These are phyloP conservation scores for Neoaliturus tenellus DNA, from an alignment of 2,888 invertebrate genomes.

Conservation along the genomic window DNA sequence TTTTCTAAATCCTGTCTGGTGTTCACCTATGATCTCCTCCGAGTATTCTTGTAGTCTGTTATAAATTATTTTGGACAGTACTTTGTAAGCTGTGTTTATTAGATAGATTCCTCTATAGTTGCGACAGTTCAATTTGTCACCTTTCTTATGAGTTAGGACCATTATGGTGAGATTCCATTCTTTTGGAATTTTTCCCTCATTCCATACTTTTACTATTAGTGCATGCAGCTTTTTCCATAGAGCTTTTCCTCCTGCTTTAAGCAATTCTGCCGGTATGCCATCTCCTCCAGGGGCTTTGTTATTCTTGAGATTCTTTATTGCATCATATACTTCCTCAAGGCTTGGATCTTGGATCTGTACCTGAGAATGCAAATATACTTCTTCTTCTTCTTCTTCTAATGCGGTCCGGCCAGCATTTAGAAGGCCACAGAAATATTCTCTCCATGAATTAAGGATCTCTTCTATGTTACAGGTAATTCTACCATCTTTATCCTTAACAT, in stretches of 20 bases:
- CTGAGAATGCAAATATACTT: slow-evolving; percentile 7
- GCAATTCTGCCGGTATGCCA: slow-evolving; percentile 52
- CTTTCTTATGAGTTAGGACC: not conserved
- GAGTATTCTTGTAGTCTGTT: slow-evolving; percentile 14
- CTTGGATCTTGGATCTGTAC: slow-evolving; percentile 28
- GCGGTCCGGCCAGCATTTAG: slow-evolving; percentile 1
- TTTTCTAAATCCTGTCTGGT: not conserved
- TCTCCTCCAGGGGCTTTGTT: slow-evolving; percentile 55
- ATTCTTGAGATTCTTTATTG: slow-evolving; percentile 42
- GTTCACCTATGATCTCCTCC: slow-evolving; percentile 17
- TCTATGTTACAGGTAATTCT: slow-evolving; percentile 8
- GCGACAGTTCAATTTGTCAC: not conserved
- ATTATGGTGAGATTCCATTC: slow-evolving; percentile 48
- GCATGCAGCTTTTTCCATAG: slow-evolving; percentile 41
- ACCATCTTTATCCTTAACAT: not conserved
- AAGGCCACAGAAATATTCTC: not conserved
- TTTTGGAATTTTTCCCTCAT: slow-evolving; percentile 50
- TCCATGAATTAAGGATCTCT: not conserved
- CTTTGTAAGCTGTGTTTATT: slow-evolving; percentile 14
- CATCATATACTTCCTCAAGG: not conserved
- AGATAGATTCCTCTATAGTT: not conserved
- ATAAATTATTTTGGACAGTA: not conserved
- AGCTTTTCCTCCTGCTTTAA: slow-evolving; percentile 45
- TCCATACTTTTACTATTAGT: slow-evolving; percentile 42
- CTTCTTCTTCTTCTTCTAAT: not conserved